Base-by-base conservation (phyloP, 2,888 invertebrate genomes). In the Anoncus sp. region DNA sequence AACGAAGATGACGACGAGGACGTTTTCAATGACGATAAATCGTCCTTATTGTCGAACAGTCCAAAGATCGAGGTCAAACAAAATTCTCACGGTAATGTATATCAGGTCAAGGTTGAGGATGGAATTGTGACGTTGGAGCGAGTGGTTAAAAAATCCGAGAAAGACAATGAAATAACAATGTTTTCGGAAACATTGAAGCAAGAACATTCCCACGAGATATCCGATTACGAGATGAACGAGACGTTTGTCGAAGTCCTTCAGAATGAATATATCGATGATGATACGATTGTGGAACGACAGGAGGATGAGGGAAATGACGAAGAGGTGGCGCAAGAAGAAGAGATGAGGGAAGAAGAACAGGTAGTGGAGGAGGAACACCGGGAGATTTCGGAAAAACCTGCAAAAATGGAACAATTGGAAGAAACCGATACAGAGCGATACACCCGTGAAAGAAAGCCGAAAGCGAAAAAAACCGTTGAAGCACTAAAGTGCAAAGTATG, bases 401-500 rank as follows among this genome's bases (percentile, higher is more conserved):
- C 38, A 10, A 38, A 6, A 10, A 9, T 20, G 20, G 22, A 20
- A 20, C 20, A 20, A 20, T 49, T 20, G 3, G 22, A 3, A 20
- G 49, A 57, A 14, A 3, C 18, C 12, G 31, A 18, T n/a, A 16
- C 18, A 14, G 24, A 45, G 27, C 69, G 47, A 10, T 12, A 47
- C 7, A n/a, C n/a, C n/a, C n/a, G n/a, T n/a, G n/a, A n/a, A n/a
- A n/a, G n/a, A n/a, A n/a, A n/a, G n/a, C n/a, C n/a, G n/a, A n/a
- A n/a, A 1, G 35, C 40, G 4, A n/a, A 43, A 0, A 62, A 79
- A 1, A 51, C 66, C 14, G 40, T 63, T 2, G 51, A 55, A 6
- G 81, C 85, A 0, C 53, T 91, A 3, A 90, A 87, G 60, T 91
- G 91, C 65, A 90, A 88, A 66, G 82, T 81, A 0, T 91, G 91